Percentiles rank a stretch among this genome's conserved stretches.
Evolutionary conservation across 2,797 vertebrate species (phyloP).

Genomic region (Rhyacichthys aspro): DNA sequence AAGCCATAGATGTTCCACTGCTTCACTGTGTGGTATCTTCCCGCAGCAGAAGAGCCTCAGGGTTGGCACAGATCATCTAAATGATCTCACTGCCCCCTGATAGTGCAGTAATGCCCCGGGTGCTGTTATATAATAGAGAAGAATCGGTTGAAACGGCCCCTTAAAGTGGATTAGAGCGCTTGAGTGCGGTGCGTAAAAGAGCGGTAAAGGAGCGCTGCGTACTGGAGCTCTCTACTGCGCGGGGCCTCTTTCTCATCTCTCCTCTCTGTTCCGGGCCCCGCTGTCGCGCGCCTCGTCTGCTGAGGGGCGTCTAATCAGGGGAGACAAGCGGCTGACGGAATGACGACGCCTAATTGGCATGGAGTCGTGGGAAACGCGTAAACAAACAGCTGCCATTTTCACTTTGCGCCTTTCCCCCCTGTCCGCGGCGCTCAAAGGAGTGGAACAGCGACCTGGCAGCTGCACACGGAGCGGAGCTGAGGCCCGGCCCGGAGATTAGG

Average conservation of each 20-base stretch:
- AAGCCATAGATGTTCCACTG: too few relatives aligned
- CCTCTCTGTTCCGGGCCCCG: background rate
- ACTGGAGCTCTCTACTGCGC: background rate
- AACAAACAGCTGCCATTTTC: constrained; percentile 85
- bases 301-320: constrained; percentile 79
- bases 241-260: background rate
- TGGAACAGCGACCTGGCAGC: constrained; percentile 73
- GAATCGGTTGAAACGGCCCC: background rate
- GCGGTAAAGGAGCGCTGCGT: background rate
- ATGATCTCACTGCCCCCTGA: constrained; percentile 8
- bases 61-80: background rate
- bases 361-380: constrained; percentile 84
- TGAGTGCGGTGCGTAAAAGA: background rate
- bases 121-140: background rate
- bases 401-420: constrained; percentile 70
- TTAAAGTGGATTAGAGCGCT: constrained; percentile 12
- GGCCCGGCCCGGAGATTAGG: constrained; percentile 66
- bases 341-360: constrained; percentile 81
- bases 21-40: background rate
- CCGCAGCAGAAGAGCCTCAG: background rate
- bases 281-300: constrained; percentile 58
- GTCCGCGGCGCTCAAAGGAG: constrained; percentile 62
- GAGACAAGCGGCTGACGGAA: constrained; percentile 80
- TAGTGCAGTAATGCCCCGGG: background rate
- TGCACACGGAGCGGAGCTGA: constrained; percentile 59